Evolutionary conservation across 64 coral and sea anemone species (phyloP), one percentile per base, ranked within the genome.

Genomic region (Stichodactyla mertensii): DNA sequence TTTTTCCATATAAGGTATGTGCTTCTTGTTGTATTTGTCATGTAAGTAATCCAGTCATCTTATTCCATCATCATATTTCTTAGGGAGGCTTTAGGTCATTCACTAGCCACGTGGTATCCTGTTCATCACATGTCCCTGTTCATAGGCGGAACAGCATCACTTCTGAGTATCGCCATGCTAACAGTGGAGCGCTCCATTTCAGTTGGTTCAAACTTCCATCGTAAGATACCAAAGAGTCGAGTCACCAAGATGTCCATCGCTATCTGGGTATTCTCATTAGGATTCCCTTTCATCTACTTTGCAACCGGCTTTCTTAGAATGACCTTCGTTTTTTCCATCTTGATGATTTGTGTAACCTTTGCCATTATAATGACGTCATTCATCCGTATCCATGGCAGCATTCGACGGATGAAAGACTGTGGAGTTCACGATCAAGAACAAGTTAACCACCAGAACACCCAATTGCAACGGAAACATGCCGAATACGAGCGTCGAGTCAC

Each of bases 181-280:
- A 88, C 96, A 1, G 87, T 98, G 8, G 96, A 98, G 69, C 82
- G 96, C 26, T 89, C 93, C 58, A 86, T 93, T 10, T 84, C 91
- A 62, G 87, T 88, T 59, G 87, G 79, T 16, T 89, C 87, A 79
- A 27, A 85, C 51, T 64, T 85, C 52, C 82, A 93, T 61, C 71
- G 87, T 78, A 78, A 87, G 7, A 16, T 88, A 23, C 85, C 87
- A 5, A 81, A 78, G 51, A 57, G 71, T 27, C 88, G 86, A 15
- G 91, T 84, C 14, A 64, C 85, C 2, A 64, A 66, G 26, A 89
- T 88, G 61, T 89, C 91, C 31, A 22, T 61, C 23, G 51, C 64
- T 7, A 93, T 89, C 79, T 93, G 87, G 91, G 80, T 85, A 27
- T 16, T 82, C 12, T 82, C 88, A 22, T 28, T 85, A n/a, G 57